Evolutionary conservation across 1,140 invertebrate genomes (phyloP).

Genomic region (Akabosia matsudoensis): DNA sequence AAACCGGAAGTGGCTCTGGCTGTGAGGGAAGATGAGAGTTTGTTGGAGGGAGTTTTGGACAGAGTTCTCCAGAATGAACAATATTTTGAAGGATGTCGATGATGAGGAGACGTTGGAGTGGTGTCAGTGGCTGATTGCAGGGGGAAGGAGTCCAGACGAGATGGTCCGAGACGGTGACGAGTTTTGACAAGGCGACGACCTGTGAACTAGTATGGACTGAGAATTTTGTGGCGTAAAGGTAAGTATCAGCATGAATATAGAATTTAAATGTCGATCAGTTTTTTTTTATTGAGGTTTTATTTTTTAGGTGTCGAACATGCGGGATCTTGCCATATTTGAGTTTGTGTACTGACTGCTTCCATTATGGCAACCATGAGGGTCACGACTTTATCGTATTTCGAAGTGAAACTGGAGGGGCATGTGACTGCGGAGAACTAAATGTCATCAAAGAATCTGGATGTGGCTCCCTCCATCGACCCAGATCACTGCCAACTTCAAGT

Average conservation of each 20-base stretch:
- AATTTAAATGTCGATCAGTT: too few relatives aligned
- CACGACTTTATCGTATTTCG: slow-evolving; percentile 99
- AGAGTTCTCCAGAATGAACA: neutral
- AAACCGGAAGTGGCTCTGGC: too few relatives aligned
- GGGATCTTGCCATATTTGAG: slow-evolving; percentile 98
- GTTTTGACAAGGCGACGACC: slow-evolving; percentile 91
- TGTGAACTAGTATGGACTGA: slow-evolving; percentile 97
- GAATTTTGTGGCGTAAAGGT: slow-evolving; percentile 91
- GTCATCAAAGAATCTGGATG: slow-evolving; percentile 91
- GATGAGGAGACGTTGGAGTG: slow-evolving; percentile 55
- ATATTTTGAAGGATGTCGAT: slow-evolving; percentile 48
- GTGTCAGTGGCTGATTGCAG: slow-evolving; percentile 56
- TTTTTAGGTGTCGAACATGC: slow-evolving; percentile 77
- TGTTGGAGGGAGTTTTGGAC: neutral
- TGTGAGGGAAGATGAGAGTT: too few relatives aligned
- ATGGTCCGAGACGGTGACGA: slow-evolving; percentile 68
- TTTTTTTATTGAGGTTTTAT: neutral
- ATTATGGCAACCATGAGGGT: slow-evolving; percentile 89
- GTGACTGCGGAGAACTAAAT: slow-evolving; percentile 94
- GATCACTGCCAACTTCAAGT: neutral
- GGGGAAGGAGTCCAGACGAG: slow-evolving; percentile 55
- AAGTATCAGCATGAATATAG: neutral
- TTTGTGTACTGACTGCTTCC: slow-evolving; percentile 95
- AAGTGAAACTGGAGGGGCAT: slow-evolving; percentile 93
- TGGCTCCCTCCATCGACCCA: slow-evolving; percentile 26